Evolutionary conservation across 2,888 invertebrate genomes (phyloP).

Genomic region (Dicyrtomina minuta): DNA sequence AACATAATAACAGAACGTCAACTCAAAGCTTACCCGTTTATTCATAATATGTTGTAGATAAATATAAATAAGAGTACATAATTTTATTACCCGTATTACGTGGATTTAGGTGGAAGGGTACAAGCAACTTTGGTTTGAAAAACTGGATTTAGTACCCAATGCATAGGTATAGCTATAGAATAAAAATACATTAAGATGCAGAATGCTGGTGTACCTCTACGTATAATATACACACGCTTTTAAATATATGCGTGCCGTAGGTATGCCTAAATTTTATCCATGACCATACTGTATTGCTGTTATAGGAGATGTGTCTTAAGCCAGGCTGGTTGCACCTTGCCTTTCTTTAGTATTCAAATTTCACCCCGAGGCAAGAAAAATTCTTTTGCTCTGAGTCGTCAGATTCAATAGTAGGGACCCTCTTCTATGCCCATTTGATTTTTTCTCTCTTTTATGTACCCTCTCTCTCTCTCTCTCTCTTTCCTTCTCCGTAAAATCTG

Average conservation of each 20-base stretch:
- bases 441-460: neutral
- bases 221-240: too few relatives aligned
- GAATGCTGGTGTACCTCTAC: too few relatives aligned
- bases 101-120: too few relatives aligned
- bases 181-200: too few relatives aligned
- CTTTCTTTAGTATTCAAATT: slow-evolving; percentile 41
- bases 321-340: slow-evolving; percentile 31
- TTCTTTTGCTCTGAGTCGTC: slow-evolving; percentile 32
- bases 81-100: slow-evolving; percentile 4
- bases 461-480: neutral
- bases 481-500: slow-evolving; percentile 8
- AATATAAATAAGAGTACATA: neutral
- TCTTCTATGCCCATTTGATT: neutral
- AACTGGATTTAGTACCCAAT: too few relatives aligned
- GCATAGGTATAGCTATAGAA: too few relatives aligned
- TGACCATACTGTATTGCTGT: neutral
- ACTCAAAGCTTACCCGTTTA: slow-evolving; percentile 2
- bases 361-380: slow-evolving; percentile 37
- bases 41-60: neutral
- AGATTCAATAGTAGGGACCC: slow-evolving; percentile 4
- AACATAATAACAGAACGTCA: neutral
- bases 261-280: too few relatives aligned
- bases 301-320: slow-evolving; percentile 1
- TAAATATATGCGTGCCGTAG: too few relatives aligned
- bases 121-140: too few relatives aligned